Evolutionary conservation across 2,797 vertebrate species (phyloP).

Genomic region (Alauda arvensis): DNA sequence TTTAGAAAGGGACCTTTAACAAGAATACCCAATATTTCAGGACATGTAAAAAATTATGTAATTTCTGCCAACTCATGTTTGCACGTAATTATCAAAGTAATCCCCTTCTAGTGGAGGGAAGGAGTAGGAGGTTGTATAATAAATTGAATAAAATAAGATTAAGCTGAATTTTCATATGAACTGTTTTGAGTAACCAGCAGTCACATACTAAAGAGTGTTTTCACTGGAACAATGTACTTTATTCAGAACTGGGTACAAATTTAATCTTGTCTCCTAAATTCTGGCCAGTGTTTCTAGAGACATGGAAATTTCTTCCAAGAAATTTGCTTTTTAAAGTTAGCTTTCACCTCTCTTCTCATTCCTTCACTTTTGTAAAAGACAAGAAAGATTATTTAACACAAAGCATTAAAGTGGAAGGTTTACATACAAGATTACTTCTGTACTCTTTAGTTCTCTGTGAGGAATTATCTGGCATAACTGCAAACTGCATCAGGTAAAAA

Average conservation of each 20-base stretch:
- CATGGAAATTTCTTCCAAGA: not conserved
- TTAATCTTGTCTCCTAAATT: not conserved
- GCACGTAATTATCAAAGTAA: not conserved
- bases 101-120: not conserved
- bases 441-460: not conserved
- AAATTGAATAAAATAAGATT: not conserved
- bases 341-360: not conserved
- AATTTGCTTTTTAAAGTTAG: not conserved
- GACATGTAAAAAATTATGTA: not conserved
- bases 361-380: not conserved
- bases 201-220: not conserved
- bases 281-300: not conserved
- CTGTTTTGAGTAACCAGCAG: not conserved
- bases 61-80: not conserved
- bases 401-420: not conserved
- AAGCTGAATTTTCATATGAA: not conserved
- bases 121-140: not conserved
- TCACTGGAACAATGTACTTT: not conserved
- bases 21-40: not conserved
- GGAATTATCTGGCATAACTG: not conserved
- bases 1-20: not conserved
- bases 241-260: not conserved
- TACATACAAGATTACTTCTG: not conserved
- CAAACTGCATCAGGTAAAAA: not conserved
- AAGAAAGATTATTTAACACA: not conserved